A percentile compares a stretch with the other conserved stretches of the same genome.
Evolutionary conservation across 1,140 invertebrate species (phyloP).

Genomic region (Lasioglossum albipes): DNA sequence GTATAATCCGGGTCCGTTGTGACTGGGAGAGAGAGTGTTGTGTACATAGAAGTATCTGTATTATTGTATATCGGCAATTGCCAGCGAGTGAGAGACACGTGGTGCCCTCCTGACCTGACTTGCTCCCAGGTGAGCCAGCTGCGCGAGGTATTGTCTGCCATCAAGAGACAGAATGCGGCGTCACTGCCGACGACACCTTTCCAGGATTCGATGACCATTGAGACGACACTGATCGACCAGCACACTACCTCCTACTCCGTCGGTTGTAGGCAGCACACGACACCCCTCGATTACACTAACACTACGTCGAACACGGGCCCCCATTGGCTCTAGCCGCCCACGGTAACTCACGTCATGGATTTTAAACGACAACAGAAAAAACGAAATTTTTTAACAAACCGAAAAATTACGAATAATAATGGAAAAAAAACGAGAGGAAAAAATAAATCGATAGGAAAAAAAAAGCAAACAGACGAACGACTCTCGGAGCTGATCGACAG

Average conservation of each 20-base stretch:
- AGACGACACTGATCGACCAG: conserved; percentile 79
- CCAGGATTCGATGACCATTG: conserved; percentile 78
- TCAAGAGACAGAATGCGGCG: conserved; percentile 77
- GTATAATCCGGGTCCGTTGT: neutral
- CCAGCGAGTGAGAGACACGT: conserved; percentile 64
- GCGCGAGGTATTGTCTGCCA: conserved; percentile 78
- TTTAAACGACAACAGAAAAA: conserved; percentile 64
- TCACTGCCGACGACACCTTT: conserved; percentile 74
- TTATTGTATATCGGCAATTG: conserved; percentile 30
- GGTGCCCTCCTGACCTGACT: conserved; percentile 74
- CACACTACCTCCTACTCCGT: conserved; percentile 78
- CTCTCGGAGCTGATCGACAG: neutral
- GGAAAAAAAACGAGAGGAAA: neutral
- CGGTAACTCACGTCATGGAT: conserved; percentile 80
- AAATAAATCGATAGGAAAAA: neutral
- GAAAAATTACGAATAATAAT: neutral
- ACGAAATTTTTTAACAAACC: no score
- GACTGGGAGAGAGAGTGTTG: conserved; percentile 1
- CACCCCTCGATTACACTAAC: conserved; percentile 80
- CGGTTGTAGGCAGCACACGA: conserved; percentile 79
- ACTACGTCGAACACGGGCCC: conserved; percentile 78
- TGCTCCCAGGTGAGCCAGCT: conserved; percentile 80
- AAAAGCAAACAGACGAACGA: conserved; percentile 43
- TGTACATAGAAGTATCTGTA: conserved; percentile 22
- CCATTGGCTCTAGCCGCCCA: conserved; percentile 79